These are phyloP conservation scores for Scarus forsteni DNA, from an alignment of 2,797 vertebrate species.

Conservation along the genomic window DNA sequence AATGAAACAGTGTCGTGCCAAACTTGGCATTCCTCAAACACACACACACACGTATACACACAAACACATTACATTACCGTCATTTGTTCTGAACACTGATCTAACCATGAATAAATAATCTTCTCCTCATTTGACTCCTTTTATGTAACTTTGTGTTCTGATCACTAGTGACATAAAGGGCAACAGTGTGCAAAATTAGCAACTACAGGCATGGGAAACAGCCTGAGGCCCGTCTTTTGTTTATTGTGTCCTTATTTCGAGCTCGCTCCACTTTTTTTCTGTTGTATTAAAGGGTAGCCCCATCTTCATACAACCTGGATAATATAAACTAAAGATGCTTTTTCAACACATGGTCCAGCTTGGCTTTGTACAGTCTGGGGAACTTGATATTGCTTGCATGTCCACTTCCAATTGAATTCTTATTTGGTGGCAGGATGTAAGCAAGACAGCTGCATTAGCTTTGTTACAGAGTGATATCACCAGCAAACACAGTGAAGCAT, in stretches of 20 bases:
- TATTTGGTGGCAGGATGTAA: no score
- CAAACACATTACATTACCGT: conserved; percentile 31
- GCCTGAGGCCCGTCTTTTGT: conserved; percentile 26
- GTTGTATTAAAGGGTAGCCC: neutral
- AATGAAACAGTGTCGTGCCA: conserved; percentile 52
- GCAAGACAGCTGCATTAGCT: no score
- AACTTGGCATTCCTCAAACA: conserved; percentile 41
- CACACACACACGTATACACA: conserved; percentile 5
- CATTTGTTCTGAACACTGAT: conserved; percentile 16
- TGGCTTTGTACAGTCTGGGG: no score
- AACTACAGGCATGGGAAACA: conserved; percentile 27
- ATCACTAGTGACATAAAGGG: conserved; percentile 46
- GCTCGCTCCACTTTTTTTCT: conserved; percentile 34
- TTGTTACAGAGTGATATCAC: no score
- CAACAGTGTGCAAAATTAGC: conserved; percentile 36
- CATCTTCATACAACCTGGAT: conserved; percentile 16
- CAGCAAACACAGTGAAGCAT: no score
- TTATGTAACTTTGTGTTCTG: conserved; percentile 21
- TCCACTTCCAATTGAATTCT: no score
- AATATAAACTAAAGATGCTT: neutral
- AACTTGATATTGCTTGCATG: no score
- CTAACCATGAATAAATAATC: conserved; percentile 40
- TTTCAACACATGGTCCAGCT: no score
- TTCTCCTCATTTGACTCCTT: conserved; percentile 21
- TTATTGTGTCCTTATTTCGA: conserved; percentile 27